Evolutionary conservation across 2,113 vertebrate species (phyloP), one percentile per base, ranked within the genome.

Genomic region (Baryphthengus martii): DNA sequence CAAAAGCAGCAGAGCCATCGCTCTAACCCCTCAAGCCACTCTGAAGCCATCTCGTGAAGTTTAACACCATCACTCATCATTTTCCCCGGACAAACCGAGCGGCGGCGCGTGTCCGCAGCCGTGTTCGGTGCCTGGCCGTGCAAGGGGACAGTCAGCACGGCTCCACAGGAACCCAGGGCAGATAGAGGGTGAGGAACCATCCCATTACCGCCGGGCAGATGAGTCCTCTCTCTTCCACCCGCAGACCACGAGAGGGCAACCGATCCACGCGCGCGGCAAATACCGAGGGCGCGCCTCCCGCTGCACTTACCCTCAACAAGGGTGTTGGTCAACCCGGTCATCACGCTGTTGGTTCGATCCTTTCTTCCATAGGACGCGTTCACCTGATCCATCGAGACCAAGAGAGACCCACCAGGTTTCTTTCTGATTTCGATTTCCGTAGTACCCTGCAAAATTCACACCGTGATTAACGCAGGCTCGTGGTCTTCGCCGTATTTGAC

Each of bases 381-480:
- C 89, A 99, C 98, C 86, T 99, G 99, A 72, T 99, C 99, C 98
- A 99, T 99, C 2, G 99, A 99, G 70, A 99, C 99, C 98, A 99
- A 96, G 19, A 99, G 99, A 19, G 99, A 99, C 52, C 98, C 99
- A 1, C 99, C 99, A 68, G 99, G 98, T 94, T 99, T 99, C 98
- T 99, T 99, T 97, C 99, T 99, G 13, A 99, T 98, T 82, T 99
- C 99, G 29, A 99, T 98, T 40, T 99, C 99, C 7, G 99, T 99
- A 13, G 99, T 99, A 70, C 98, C 98, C 98, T 98, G 97, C 11
- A 94, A 96, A 96, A 94, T 79, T 2, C 87, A 59, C 6, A 63
- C 0, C 11, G 1, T 6, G 50, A 25, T 97, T 50, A 97, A 79
- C 3, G 52, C 29, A 61, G 52, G 13, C 67, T 49, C 53, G 31